phyloP scores from a whole-genome alignment of 2,888 invertebrate genomes.

The Papilio elwesi region DNA sequence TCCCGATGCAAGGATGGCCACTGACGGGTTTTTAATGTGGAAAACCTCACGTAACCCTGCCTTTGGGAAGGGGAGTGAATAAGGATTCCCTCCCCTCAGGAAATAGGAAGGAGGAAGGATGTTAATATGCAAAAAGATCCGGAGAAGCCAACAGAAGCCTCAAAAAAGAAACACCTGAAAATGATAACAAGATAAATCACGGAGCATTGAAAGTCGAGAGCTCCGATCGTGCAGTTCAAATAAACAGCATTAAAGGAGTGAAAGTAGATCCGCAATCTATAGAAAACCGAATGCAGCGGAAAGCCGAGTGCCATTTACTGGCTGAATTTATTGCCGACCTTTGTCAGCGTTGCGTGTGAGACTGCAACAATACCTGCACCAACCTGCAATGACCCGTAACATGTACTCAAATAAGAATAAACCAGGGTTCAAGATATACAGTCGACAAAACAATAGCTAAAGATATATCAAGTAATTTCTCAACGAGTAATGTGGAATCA shows the following conservation, averaged over 20 bases:
- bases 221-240: neutral
- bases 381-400: neutral
- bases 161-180: neutral
- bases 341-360: conserved; percentile 27
- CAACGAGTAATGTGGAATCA: neutral
- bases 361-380: conserved; percentile 4
- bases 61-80: too few relatives aligned
- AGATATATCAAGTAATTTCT: conserved; percentile 10
- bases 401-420: neutral
- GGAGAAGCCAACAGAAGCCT: neutral
- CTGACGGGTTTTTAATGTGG: too few relatives aligned
- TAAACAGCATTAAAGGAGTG: conserved; percentile 1
- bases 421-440: conserved; percentile 10
- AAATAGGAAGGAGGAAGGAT: too few relatives aligned
- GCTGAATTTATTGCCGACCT: conserved; percentile 32
- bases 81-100: too few relatives aligned
- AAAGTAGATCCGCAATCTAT: conserved; percentile 24
- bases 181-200: neutral
- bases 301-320: conserved; percentile 24
- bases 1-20: too few relatives aligned
- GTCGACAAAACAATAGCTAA: conserved; percentile 5
- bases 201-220: neutral
- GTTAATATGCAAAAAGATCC: too few relatives aligned
- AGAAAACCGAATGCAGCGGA: conserved; percentile 11
- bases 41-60: too few relatives aligned